Evolutionary conservation across 2,113 vertebrate genomes (phyloP).

Genomic region (Neodon shergylaensis): DNA sequence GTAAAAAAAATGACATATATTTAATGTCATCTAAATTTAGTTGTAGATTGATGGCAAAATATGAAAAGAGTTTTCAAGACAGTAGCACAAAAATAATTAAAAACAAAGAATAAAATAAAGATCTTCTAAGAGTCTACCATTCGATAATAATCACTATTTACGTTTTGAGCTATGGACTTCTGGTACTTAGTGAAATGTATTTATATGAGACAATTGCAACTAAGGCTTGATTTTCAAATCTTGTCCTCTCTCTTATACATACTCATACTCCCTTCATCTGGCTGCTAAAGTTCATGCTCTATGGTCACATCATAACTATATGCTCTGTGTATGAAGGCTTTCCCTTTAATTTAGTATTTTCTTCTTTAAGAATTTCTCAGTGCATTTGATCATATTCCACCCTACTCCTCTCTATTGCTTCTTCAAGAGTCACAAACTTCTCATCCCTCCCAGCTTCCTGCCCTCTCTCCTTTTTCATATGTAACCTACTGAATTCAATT

Average conservation of each 20-base stretch:
- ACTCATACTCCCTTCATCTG: not conserved
- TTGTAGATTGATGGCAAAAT: not conserved
- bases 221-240: not conserved
- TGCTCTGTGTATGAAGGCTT: not conserved
- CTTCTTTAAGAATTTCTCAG: not conserved
- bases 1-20: not conserved
- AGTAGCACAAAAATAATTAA: not conserved
- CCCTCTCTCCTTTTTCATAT: no score
- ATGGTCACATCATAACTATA: not conserved
- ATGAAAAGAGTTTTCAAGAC: not conserved
- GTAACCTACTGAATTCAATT: not conserved
- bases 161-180: slow-evolving; percentile 11
- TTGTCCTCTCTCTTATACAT: not conserved
- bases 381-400: not conserved
- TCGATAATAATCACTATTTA: not conserved
- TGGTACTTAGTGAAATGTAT: slow-evolving; percentile 11
- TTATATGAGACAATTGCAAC: slow-evolving; percentile 12
- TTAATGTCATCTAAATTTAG: not conserved
- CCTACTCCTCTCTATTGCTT: accelerated
- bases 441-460: no score
- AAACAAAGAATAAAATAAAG: slow-evolving; percentile 22
- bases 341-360: not conserved
- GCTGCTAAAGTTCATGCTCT: not conserved
- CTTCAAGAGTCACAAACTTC: not conserved
- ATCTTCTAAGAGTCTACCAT: not conserved